A percentile compares a stretch with the other conserved stretches of the same genome.
Conservation (phyloP, 2,113 vertebrate genomes). For the Fregetta grallaria region DNA sequence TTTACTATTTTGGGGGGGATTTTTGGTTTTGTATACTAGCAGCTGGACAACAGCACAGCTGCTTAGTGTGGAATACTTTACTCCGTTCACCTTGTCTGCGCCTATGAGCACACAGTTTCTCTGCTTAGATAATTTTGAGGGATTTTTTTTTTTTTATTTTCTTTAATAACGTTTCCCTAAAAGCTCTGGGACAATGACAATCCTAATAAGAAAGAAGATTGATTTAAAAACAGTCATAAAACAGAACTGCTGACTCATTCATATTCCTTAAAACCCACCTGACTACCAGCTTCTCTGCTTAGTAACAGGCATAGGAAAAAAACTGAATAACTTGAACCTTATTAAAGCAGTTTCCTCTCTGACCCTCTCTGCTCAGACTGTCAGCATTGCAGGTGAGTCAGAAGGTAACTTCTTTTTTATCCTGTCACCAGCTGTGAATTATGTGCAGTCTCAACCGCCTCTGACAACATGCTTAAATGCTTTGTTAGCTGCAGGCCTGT, state of each 20-base stretch:
- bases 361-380: not conserved
- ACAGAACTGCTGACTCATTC: not conserved
- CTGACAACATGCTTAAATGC: not conserved
- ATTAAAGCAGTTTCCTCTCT: not conserved
- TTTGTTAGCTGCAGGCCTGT: not conserved
- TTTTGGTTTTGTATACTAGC: not conserved
- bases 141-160: not conserved
- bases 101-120: not conserved
- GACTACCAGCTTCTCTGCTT: not conserved
- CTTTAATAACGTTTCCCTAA: not conserved
- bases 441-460: not conserved
- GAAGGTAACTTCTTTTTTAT: constrained; percentile 6
- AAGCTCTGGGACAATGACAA: not conserved
- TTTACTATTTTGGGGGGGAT: not conserved
- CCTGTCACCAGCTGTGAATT: constrained; percentile 20
- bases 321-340: not conserved
- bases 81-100: not conserved
- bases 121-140: not conserved
- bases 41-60: not conserved
- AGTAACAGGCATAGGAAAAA: not conserved
- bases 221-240: not conserved
- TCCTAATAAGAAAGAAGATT: not conserved
- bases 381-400: not conserved
- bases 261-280: not conserved
- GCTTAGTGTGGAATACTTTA: not conserved